Conservation (phyloP, 2,797 vertebrate species). For the Muscicapa striata region DNA sequence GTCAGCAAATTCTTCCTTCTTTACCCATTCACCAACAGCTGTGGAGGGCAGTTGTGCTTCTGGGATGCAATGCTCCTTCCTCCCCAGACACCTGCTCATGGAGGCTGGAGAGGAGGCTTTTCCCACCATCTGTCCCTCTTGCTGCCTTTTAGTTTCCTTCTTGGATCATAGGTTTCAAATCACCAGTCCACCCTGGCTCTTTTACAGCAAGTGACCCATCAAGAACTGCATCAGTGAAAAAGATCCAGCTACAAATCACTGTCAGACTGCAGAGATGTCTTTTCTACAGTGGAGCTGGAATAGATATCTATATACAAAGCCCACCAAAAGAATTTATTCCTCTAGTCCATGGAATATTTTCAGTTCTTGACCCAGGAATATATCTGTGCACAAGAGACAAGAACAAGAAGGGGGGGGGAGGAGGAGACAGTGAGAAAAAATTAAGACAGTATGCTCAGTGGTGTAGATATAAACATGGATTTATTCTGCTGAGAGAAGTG, state of each 20-base stretch:
- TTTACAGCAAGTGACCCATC: background rate
- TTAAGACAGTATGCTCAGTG: background rate
- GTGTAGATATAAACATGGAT: background rate
- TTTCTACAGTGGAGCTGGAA: background rate
- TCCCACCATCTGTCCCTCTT: background rate
- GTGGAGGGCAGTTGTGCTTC: background rate
- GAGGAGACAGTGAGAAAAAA: background rate
- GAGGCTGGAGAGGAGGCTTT: background rate
- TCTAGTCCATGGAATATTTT: background rate
- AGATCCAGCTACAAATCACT: slow-evolving; percentile 39
- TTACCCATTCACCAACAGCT: background rate
- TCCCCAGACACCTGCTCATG: background rate
- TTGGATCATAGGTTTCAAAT: background rate
- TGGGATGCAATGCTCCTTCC: background rate
- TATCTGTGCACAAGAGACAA: background rate
- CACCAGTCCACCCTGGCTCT: background rate
- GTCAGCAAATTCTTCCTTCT: background rate
- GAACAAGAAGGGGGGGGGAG: background rate
- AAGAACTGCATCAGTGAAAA: background rate
- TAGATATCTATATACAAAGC: background rate
- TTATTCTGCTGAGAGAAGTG: background rate
- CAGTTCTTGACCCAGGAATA: background rate
- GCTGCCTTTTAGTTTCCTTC: background rate
- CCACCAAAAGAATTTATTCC: slow-evolving; percentile 7
- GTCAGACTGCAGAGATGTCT: slow-evolving; percentile 14